Evolutionary conservation across 2,113 vertebrate genomes (phyloP).

Genomic region (Microcebus ravelobensis): DNA sequence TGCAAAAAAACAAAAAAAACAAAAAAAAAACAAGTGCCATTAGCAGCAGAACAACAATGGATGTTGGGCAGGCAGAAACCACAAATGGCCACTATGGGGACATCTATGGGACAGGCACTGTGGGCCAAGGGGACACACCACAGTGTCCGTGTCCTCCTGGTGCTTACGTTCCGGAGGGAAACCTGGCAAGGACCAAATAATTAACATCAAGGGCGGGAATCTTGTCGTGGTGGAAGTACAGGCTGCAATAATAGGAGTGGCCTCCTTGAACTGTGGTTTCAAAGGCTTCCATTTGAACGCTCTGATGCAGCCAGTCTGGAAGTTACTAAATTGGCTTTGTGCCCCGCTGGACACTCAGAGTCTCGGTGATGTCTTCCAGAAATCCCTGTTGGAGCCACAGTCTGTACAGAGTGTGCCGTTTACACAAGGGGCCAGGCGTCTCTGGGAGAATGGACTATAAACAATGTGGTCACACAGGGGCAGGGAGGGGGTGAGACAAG

Average conservation of each 20-base stretch:
- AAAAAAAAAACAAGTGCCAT: neutral
- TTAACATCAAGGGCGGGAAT: neutral
- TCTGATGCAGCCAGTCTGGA: neutral
- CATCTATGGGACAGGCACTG: neutral
- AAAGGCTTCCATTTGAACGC: neutral
- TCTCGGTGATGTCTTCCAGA: neutral
- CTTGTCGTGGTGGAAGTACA: neutral
- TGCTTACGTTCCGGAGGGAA: neutral
- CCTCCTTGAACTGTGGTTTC: neutral
- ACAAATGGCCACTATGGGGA: neutral
- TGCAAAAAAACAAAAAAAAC: neutral
- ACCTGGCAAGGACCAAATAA: rapidly evolving
- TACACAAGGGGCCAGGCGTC: neutral
- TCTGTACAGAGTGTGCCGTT: neutral
- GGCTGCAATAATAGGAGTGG: neutral
- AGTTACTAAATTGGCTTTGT: neutral
- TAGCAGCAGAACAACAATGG: neutral
- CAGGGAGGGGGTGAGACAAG: neutral
- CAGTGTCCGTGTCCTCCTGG: neutral
- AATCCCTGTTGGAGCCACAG: neutral
- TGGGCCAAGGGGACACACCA: neutral
- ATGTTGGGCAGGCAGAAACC: neutral
- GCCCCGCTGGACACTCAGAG: neutral
- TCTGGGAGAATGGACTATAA: neutral
- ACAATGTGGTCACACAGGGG: neutral